Conservation (phyloP, 2,113 vertebrate genomes). For the Myodes glareolus region DNA sequence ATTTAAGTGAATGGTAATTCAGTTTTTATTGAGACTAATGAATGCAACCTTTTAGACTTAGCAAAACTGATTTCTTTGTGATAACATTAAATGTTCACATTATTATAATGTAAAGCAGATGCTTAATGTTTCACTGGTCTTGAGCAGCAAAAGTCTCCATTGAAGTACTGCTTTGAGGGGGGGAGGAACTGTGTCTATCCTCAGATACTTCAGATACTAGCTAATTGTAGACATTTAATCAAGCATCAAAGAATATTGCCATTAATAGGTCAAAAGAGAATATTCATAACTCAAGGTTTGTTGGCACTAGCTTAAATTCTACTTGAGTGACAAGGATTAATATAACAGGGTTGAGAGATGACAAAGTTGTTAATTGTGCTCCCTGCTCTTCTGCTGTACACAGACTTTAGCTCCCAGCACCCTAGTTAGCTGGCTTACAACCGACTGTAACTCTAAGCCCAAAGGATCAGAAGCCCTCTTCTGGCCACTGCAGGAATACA, state of each 20-base stretch:
- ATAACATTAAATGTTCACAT: not conserved
- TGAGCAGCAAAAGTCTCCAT: not conserved
- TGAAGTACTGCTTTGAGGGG: not conserved
- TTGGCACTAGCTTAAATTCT: slow-evolving; percentile 1
- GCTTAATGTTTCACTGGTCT: not conserved
- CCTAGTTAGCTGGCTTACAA: not conserved
- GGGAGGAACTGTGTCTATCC: not conserved
- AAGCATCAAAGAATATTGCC: not conserved
- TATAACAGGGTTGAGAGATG: not conserved
- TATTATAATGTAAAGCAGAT: not conserved
- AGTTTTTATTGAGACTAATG: not conserved
- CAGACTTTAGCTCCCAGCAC: too few species aligned
- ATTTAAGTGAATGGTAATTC: not conserved
- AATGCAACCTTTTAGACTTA: not conserved
- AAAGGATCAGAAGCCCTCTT: not conserved
- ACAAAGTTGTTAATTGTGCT: too few species aligned
- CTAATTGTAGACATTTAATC: slow-evolving; percentile 43
- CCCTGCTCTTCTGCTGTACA: not conserved
- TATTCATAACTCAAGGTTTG: not conserved
- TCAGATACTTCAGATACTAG: slow-evolving; percentile 1
- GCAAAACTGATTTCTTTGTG: not conserved
- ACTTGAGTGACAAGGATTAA: not conserved
- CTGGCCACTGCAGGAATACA: too few species aligned
- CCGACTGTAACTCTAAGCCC: not conserved
- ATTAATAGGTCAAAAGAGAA: not conserved